phyloP scores from a whole-genome alignment of 2,113 vertebrate genomes.

The Isurus oxyrinchus region DNA sequence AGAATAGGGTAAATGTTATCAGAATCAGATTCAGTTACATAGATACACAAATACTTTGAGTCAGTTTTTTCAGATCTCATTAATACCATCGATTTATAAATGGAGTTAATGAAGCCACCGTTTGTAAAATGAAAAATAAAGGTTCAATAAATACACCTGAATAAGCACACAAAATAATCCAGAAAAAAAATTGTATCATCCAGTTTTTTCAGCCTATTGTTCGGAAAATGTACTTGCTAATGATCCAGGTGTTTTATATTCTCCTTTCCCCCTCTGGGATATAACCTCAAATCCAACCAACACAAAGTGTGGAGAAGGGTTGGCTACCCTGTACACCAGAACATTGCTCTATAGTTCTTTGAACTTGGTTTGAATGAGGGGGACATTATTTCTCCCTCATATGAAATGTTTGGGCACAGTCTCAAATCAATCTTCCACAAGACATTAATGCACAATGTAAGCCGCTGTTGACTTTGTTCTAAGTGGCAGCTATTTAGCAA shows the following conservation, averaged over 20 bases:
- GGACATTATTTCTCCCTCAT: neutral
- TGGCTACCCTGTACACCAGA: neutral
- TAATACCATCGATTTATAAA: neutral
- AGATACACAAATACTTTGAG: neutral
- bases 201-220: neutral
- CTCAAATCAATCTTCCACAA: neutral
- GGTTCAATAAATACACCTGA: neutral
- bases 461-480: neutral
- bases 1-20: neutral
- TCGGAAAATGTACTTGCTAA: neutral
- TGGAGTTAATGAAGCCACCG: neutral
- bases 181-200: neutral
- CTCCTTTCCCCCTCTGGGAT: neutral
- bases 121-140: neutral
- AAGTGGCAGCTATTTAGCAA: neutral
- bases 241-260: neutral
- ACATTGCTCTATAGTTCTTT: neutral
- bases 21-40: neutral
- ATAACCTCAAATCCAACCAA: neutral
- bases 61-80: neutral
- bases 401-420: neutral
- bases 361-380: neutral
- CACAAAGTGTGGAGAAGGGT: neutral
- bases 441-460: neutral
- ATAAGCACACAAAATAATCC: neutral